Evolutionary conservation across 2,113 vertebrate genomes (phyloP).

Genomic region (Centropristis striata): DNA sequence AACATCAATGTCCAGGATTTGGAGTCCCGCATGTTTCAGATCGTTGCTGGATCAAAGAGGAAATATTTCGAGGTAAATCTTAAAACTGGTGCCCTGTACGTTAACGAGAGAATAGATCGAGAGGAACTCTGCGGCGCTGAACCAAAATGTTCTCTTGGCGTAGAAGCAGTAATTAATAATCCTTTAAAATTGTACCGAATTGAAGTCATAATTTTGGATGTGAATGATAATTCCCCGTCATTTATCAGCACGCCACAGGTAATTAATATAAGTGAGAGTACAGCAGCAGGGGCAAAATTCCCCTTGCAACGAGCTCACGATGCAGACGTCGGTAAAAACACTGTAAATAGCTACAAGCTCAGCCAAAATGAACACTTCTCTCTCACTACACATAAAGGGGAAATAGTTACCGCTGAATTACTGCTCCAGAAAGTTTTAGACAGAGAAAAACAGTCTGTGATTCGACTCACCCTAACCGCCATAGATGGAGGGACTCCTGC

Average conservation of each 20-base stretch:
- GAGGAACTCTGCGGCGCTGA: constrained; percentile 1
- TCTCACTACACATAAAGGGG: constrained; percentile 69
- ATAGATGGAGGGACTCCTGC: constrained; percentile 90
- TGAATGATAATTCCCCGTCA: constrained; percentile 77
- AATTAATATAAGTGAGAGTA: constrained; percentile 65
- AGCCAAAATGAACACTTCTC: constrained; percentile 73
- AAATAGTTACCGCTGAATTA: constrained; percentile 72
- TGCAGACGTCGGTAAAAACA: constrained; percentile 77
- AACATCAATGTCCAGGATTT: constrained; percentile 11
- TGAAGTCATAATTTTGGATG: constrained; percentile 74
- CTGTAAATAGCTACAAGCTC: constrained; percentile 71
- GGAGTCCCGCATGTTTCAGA: constrained; percentile 8
- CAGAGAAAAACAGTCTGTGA: constrained; percentile 85
- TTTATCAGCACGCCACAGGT: background rate
- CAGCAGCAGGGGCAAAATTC: constrained; percentile 51
- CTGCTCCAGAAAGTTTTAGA: constrained; percentile 88
- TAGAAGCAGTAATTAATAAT: constrained; percentile 62
- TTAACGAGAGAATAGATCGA: constrained; percentile 4
- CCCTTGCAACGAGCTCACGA: constrained; percentile 64
- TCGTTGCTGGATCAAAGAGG: constrained; percentile 8
- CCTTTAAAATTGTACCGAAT: constrained; percentile 69
- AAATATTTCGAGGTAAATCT: constrained; percentile 1
- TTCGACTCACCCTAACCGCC: constrained; percentile 85
- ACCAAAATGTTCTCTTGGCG: background rate
- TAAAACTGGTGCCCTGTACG: constrained; percentile 6